Evolutionary conservation across 1,140 invertebrate species (phyloP), one percentile per base, ranked within the genome.

Genomic region (Drosophila ananassae): DNA sequence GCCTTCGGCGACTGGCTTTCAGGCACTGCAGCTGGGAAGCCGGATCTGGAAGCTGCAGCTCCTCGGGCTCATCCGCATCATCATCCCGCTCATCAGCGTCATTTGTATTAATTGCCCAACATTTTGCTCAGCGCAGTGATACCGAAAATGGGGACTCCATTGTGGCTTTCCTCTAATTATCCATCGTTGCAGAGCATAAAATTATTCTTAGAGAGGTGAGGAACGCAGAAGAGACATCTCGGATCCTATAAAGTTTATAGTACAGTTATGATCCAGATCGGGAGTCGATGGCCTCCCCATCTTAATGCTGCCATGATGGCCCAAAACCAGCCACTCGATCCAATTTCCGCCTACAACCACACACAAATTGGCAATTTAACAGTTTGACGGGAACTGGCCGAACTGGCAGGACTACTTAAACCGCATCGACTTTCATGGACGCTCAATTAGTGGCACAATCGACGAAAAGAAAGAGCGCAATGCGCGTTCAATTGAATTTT

Each of bases 91-190:
- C 73, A 82, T 89, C 83, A 83, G 72, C 60, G 79, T 89, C 83
- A 89, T 89, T 89, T 89, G 76, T 89, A 89, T 89, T 89, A 89
- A 89, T 89, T 89, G 76, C 83, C 83, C 79, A 66, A 54, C 84
- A 83, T 82, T 89, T 89, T 85, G 69, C 71, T 66, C 82, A 61
- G 76, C 44, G 73, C 79, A 89, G 89, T 89, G 79, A 89, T 89
- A 89, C 83, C 79, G 61, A 83, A 89, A 89, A 87, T 79, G 61
- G 77, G 75, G 37, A 61, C 37, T 34, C 32, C 22, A 25, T 34
- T 47, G 30, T 46, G 41, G 17, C 12, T 72, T 71, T 57, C 52
- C 48, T 54, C 37, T 30, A 44, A 61, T 67, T 83, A 34, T 28
- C 25, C 3, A 37, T 37, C 34, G 10, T 10, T 0, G 34, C 34